Evolutionary conservation across 2,888 invertebrate genomes (phyloP).

Genomic region (Pachydiplax longipennis): DNA sequence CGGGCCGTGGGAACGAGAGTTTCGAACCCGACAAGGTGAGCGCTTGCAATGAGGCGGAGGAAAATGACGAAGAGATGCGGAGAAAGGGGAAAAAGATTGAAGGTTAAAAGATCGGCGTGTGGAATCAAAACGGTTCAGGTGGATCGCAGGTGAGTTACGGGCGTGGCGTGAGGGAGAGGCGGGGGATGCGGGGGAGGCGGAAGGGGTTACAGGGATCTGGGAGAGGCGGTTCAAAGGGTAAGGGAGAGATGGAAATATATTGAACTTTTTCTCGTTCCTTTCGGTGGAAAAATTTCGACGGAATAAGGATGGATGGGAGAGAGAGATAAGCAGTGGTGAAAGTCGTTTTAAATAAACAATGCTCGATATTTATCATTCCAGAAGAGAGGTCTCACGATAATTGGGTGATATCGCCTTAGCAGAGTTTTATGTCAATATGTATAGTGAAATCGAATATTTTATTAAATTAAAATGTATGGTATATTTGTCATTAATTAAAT

Average conservation of each 20-base stretch:
- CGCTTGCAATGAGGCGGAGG: slow-evolving; percentile 8
- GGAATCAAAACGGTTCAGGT: neutral
- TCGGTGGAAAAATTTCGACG: too few relatives aligned
- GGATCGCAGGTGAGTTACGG: neutral
- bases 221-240: neutral
- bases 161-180: neutral
- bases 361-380: too few relatives aligned
- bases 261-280: neutral
- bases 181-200: neutral
- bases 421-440: too few relatives aligned
- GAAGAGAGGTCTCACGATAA: too few relatives aligned
- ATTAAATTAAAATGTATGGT: too few relatives aligned
- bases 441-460: too few relatives aligned
- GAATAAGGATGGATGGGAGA: too few relatives aligned
- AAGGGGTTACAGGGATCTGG: too few relatives aligned
- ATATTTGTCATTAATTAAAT: too few relatives aligned
- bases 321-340: too few relatives aligned
- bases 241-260: neutral
- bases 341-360: too few relatives aligned
- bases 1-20: slow-evolving; percentile 38
- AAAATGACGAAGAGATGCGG: slow-evolving; percentile 3
- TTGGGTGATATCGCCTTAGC: too few relatives aligned
- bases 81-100: slow-evolving; percentile 9
- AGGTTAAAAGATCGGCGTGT: neutral
- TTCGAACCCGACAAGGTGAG: slow-evolving; percentile 27